A percentile compares a stretch with the other conserved stretches of the same genome.
Evolutionary conservation across 2,888 invertebrate genomes (phyloP).

Genomic region (Drosophila quinaria): DNA sequence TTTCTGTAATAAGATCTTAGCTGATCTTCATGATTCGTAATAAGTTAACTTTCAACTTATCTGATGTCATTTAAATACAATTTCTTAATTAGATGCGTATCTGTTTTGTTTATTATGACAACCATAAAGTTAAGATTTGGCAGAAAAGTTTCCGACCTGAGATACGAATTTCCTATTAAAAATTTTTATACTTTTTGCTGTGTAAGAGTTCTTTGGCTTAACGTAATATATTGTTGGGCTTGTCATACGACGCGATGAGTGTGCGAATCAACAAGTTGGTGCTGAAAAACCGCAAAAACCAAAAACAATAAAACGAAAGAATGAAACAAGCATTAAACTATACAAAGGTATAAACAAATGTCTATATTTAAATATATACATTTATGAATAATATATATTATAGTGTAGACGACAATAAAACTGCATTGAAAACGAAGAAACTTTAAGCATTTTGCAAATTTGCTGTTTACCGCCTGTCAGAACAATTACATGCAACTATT

Average conservation of each 20-base stretch:
- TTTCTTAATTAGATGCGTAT: not conserved
- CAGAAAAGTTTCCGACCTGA: not conserved
- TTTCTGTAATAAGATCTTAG: not conserved
- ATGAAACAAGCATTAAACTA: constrained; percentile 29
- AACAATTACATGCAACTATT: constrained; percentile 39
- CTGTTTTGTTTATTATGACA: not conserved
- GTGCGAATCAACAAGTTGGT: constrained; percentile 69
- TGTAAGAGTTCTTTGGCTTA: constrained; percentile 10
- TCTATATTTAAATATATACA: constrained; percentile 1
- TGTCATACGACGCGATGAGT: constrained; percentile 54
- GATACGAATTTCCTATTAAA: not conserved
- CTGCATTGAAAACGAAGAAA: constrained; percentile 12
- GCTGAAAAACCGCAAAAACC: constrained; percentile 27
- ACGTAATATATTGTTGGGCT: constrained; percentile 36
- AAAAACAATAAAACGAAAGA: constrained; percentile 10
- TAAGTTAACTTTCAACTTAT: no score
- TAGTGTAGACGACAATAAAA: constrained; percentile 12
- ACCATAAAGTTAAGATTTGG: not conserved
- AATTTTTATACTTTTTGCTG: not conserved
- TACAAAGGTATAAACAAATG: constrained; percentile 19
- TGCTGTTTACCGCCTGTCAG: constrained; percentile 53
- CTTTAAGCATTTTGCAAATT: constrained; percentile 16
- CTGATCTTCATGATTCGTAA: not conserved
- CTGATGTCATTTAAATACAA: not conserved
- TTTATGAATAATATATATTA: constrained; percentile 2